Evolutionary conservation across 2,797 vertebrate genomes (phyloP).

Genomic region (Tadarida brasiliensis): DNA sequence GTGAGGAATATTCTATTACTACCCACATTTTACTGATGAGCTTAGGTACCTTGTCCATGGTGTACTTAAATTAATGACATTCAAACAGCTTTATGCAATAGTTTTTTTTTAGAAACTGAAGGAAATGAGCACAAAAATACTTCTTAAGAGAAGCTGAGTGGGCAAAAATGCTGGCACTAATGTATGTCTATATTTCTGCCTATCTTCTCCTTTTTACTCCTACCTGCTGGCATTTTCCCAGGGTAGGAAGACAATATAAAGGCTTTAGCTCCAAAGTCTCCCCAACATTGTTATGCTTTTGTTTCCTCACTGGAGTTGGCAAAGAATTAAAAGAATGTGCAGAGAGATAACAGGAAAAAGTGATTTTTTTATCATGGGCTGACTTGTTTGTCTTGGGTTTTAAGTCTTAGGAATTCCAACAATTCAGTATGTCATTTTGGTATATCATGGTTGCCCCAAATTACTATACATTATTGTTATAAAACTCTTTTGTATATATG

Average conservation of each 20-base stretch:
- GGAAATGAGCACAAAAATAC: constrained; percentile 13
- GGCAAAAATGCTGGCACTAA: constrained; percentile 1
- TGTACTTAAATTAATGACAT: not conserved
- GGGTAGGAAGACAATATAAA: constrained; percentile 25
- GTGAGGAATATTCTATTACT: not conserved
- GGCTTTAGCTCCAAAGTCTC: not conserved
- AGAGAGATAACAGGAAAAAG: constrained; percentile 17
- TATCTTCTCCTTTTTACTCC: constrained; percentile 14
- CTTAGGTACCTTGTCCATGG: not conserved
- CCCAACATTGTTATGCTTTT: constrained; percentile 22
- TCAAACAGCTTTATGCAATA: not conserved
- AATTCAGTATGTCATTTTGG: constrained; percentile 30
- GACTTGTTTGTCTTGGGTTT: constrained; percentile 3
- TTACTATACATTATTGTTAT: constrained; percentile 40
- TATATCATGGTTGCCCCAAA: not conserved
- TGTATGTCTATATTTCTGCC: constrained; percentile 7
- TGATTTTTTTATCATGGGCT: constrained; percentile 34
- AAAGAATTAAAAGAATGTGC: constrained; percentile 25
- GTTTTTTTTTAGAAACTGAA: not conserved
- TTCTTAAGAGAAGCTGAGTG: not conserved
- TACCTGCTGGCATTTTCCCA: constrained; percentile 27
- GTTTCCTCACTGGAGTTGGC: not conserved
- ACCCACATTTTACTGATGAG: not conserved
- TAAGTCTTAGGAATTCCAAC: constrained; percentile 22
- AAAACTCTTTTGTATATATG: constrained; percentile 23